Base-by-base conservation (phyloP, 2,797 vertebrate species). In the Sebastes elongatus region DNA sequence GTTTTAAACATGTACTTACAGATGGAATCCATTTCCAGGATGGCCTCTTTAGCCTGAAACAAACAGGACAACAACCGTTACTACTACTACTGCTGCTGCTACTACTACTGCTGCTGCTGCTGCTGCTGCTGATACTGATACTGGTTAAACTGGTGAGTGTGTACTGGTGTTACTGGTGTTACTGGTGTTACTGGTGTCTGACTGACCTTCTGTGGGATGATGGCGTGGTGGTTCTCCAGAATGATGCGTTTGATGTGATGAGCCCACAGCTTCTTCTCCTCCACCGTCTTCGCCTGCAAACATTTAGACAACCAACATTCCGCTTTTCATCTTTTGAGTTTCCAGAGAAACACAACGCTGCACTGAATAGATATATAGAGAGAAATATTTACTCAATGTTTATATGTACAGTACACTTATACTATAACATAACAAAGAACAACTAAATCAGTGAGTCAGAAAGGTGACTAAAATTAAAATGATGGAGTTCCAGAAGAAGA, bases 201-300 rank as follows among this genome's bases (percentile, higher is more conserved):
- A 2, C 71, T 23, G 13, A 97, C 98, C 97, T 98, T 99, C 89
- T 99, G 97, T 18, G 98, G 98, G 75, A 99, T 97, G 83, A 96
- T 94, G 74, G 97, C 96, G 0, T 97, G 97, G 87, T 99, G 97
- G 86, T 98, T 99, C 86, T 99, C 98, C 83, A 99, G 88, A 77
- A 99, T 99, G 67, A 98, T 96, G 32, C 97, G 95, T 94, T 99
- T 99, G 90, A 99, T 97, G 84, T 99, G 98, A 89, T 98, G 98
- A 68, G 97, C 97, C 98, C 98, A 99, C 2, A 95, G 35, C 2
- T 97, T 97, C 84, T 97, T 98, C 93, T 99, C 98, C 81, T 99
- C 97, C 66, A 94, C 94, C 0, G 96, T 96, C 82, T 93, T 97
- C 20, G 97, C 97, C 98, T 99, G 87, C 1, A 68, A 67, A 83